A percentile compares a stretch with the other conserved stretches of the same genome.
Conservation (phyloP, 92 coral and sea anemone species). For the Meandrina meandrites region DNA sequence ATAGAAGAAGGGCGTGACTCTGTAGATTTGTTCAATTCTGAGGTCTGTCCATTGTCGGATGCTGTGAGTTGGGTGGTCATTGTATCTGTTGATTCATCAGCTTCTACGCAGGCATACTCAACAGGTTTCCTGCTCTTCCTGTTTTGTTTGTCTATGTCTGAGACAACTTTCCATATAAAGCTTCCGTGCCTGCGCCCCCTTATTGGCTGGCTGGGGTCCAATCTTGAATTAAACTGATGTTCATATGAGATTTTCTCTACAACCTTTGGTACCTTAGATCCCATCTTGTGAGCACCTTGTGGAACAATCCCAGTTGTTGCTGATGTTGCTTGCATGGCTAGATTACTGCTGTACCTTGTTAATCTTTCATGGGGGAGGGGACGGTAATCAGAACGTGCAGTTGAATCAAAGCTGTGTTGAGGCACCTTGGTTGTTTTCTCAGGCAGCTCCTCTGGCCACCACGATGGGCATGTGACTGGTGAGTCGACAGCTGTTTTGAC, state of each 20-base stretch:
- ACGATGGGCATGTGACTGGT: constrained; percentile 49
- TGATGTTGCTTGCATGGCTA: constrained; percentile 30
- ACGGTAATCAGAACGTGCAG: constrained; percentile 85
- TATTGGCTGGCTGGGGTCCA: constrained; percentile 88
- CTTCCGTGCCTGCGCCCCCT: constrained; percentile 95
- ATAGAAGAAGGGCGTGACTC: background rate
- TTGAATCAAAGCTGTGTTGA: constrained; percentile 75
- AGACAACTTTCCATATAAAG: constrained; percentile 80
- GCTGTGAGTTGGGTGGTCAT: background rate
- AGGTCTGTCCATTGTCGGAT: background rate
- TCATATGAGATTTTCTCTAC: constrained; percentile 90
- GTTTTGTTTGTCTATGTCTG: constrained; percentile 13
- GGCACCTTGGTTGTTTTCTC: constrained; percentile 69
- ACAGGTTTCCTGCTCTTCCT: constrained; percentile 33
- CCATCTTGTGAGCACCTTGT: constrained; percentile 40
- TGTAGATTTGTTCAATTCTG: background rate
- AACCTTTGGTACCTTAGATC: constrained; percentile 15
- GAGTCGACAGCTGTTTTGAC: constrained; percentile 67
- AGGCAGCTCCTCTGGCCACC: constrained; percentile 94
- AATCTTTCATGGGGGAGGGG: constrained; percentile 23
- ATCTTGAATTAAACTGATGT: constrained; percentile 94
- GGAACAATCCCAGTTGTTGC: constrained; percentile 45
- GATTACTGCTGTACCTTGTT: constrained; percentile 44
- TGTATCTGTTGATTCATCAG: constrained; percentile 3
- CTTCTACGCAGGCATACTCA: constrained; percentile 2